phyloP scores from a whole-genome alignment of 2,113 vertebrate genomes.

The Machaerirhynchus nigripectus region DNA sequence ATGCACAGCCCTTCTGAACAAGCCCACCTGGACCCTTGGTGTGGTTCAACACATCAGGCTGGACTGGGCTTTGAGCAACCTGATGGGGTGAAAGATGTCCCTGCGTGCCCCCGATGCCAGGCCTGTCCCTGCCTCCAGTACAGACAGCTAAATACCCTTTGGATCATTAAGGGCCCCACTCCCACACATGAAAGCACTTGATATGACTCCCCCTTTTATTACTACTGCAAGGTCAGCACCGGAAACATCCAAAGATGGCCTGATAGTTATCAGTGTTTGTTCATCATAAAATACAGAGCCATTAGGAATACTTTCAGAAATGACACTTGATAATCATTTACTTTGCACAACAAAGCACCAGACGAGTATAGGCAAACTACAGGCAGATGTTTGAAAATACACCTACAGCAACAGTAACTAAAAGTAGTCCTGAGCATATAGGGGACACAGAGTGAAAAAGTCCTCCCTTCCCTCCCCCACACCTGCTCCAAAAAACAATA shows the following conservation, averaged over 20 bases:
- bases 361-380: neutral
- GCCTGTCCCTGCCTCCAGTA: neutral
- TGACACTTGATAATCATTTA: neutral
- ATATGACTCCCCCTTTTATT: neutral
- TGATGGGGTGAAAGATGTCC: neutral
- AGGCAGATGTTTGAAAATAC: neutral
- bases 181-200: neutral
- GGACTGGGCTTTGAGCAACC: neutral
- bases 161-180: neutral
- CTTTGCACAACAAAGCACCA: neutral
- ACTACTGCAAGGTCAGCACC: neutral
- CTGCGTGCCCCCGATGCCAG: neutral
- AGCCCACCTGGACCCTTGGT: neutral
- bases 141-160: neutral
- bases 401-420: neutral
- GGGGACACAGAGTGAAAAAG: neutral
- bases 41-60: neutral
- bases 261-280: neutral
- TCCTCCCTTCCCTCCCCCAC: no score
- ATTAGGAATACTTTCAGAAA: neutral
- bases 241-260: neutral
- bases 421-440: neutral
- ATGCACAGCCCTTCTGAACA: neutral
- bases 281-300: neutral
- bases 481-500: rapidly evolving